Evolutionary conservation across 2,797 vertebrate species (phyloP), one percentile per base, ranked within the genome.

Genomic region (Scyliorhinus canicula): DNA sequence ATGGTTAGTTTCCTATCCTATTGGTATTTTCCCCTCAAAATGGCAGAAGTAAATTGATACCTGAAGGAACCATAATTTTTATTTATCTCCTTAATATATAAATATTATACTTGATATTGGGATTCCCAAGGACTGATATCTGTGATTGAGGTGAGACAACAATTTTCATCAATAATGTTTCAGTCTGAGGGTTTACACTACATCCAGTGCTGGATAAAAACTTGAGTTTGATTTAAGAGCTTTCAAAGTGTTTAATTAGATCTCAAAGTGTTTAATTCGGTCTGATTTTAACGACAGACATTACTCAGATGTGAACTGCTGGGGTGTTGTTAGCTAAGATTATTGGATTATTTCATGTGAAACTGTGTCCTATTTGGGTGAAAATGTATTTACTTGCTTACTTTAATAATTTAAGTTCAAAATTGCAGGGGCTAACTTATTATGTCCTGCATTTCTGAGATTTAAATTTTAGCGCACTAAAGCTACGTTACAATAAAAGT

Each of bases 181-280:
- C 93, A 94, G 63, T 47, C 14, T 21, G 50, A 94, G 50, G 1
- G 44, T 71, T 60, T 14, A 71, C 14, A 47, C 67, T 50, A 71
- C 91, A 50, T 50, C 16, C 69, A 67, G 14, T 47, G 63, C 44
- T 93, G 44, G 44, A 67, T 69, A 67, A 93, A 50, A 47, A 40
- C 63, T 67, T 47, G n/a, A 71, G 71, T 93, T 65, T 50, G 65
- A 69, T 93, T 93, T 67, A 31, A 93, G 26, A 35, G 65, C 40
- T 93, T 24, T 93, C 91, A 93, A 93, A 50, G 65, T 93, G 63
- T 93, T 93, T 21, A 93, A 93, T 50, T 31, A 47, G 47, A 93
- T 93, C n/a, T 93, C 91, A 93, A 93, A 50, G 65, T 93, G 63
- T 93, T 93, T 21, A 93, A 93, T 50, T 31, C 31, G 47, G 71